These are phyloP conservation scores for Microplitis mediator DNA, from an alignment of 1,140 invertebrate species.

Conservation along the genomic window DNA sequence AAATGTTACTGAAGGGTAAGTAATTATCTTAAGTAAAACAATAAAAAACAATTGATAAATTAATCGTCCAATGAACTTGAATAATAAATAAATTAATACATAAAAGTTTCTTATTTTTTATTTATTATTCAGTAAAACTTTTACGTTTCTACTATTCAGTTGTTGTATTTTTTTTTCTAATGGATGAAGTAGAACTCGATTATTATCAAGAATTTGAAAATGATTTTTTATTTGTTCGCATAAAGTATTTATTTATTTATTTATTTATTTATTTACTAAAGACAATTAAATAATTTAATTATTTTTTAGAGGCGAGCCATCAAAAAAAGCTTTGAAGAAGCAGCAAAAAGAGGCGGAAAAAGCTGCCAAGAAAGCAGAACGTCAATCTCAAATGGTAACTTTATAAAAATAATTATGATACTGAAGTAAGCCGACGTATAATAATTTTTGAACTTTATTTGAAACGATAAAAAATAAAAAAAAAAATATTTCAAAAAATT, in stretches of 20 bases:
- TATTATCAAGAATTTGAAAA: not conserved
- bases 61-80: not conserved
- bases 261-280: not conserved
- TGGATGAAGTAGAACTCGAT: slow-evolving; percentile 7
- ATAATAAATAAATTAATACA: not conserved
- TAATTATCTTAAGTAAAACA: too few species aligned
- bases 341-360: slow-evolving; percentile 73
- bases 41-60: not conserved
- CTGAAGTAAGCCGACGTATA: slow-evolving; percentile 6
- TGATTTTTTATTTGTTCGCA: not conserved
- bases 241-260: not conserved
- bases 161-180: not conserved
- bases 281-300: too few species aligned
- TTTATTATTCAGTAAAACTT: not conserved
- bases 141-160: not conserved
- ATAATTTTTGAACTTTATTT: too few species aligned
- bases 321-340: slow-evolving; percentile 75
- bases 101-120: not conserved
- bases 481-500: too few species aligned
- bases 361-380: slow-evolving; percentile 68
- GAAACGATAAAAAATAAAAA: too few species aligned
- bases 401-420: slow-evolving; percentile 1
- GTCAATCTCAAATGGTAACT: slow-evolving; percentile 40
- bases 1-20: slow-evolving; percentile 27
- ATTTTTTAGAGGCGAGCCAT: slow-evolving; percentile 49